Evolutionary conservation across 2,797 vertebrate species (phyloP).

Genomic region (Morus bassanus): DNA sequence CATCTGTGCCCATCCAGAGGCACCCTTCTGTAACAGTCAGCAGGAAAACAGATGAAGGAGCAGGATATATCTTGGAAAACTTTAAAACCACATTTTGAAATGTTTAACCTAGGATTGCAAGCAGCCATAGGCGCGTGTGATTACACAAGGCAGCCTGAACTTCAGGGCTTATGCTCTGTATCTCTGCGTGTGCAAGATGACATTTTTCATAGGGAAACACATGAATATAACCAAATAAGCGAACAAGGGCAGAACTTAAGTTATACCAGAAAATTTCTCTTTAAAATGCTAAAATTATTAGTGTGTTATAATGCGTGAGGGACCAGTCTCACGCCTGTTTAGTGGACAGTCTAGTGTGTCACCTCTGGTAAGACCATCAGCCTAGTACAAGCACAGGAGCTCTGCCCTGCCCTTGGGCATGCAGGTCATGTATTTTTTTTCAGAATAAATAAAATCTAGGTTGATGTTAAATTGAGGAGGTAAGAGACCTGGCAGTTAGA

Average conservation of each 20-base stretch:
- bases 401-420: not conserved
- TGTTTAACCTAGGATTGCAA: not conserved
- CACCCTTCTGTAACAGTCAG: not conserved
- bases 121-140: not conserved
- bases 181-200: not conserved
- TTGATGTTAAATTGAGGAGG: not conserved
- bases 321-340: rapidly evolving
- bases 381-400: not conserved
- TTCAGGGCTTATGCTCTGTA: not conserved
- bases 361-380: not conserved
- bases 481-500: not conserved
- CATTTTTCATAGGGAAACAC: not conserved
- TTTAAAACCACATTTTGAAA: not conserved
- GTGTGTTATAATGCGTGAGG: not conserved
- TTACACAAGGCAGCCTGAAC: not conserved
- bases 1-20: not conserved
- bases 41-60: not conserved
- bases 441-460: not conserved
- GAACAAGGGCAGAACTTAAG: not conserved
- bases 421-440: not conserved
- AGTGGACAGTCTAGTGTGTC: not conserved
- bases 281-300: not conserved
- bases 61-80: not conserved
- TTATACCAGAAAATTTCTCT: not conserved
- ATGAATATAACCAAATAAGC: not conserved